Percentiles rank a stretch among this genome's conserved stretches.
Conservation (phyloP, 2,113 vertebrate species). For the Erinaceus europaeus region DNA sequence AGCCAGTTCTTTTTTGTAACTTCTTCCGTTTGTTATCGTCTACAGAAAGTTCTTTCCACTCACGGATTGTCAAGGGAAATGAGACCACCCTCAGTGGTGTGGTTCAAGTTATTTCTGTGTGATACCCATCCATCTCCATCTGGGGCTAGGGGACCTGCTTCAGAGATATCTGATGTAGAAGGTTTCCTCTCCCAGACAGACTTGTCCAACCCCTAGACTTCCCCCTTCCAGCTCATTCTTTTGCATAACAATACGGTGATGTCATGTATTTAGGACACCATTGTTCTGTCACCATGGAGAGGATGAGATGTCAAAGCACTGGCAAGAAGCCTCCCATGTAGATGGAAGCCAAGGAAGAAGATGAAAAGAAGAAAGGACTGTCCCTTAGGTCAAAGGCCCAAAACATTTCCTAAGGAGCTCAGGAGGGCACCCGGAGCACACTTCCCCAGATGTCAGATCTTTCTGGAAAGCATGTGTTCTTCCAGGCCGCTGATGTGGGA, state of each 20-base stretch:
- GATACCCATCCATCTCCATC: not conserved
- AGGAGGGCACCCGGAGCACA: not conserved
- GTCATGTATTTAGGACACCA: slow-evolving; percentile 74
- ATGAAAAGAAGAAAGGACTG: slow-evolving; percentile 42
- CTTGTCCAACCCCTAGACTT: not conserved
- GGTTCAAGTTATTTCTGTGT: not conserved
- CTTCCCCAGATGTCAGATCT: slow-evolving; percentile 8
- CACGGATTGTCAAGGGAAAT: not conserved
- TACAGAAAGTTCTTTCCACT: not conserved
- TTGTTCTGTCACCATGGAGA: slow-evolving; percentile 75
- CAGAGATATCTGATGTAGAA: not conserved
- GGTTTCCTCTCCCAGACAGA: slow-evolving; percentile 26
- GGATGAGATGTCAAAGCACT: slow-evolving; percentile 48
- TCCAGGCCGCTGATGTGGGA: not conserved
- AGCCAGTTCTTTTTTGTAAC: not conserved
- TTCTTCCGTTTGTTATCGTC: not conserved
- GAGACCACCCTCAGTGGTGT: not conserved
- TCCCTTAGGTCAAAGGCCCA: not conserved
- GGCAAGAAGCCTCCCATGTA: slow-evolving; percentile 51
- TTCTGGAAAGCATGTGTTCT: not conserved
- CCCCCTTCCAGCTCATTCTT: not conserved
- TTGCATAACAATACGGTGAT: slow-evolving; percentile 55
- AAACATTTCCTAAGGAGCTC: not conserved
- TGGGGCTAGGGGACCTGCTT: not conserved
- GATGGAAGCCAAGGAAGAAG: slow-evolving; percentile 41